Conservation (phyloP, 2,113 vertebrate genomes). For the Syngnathus floridae region DNA sequence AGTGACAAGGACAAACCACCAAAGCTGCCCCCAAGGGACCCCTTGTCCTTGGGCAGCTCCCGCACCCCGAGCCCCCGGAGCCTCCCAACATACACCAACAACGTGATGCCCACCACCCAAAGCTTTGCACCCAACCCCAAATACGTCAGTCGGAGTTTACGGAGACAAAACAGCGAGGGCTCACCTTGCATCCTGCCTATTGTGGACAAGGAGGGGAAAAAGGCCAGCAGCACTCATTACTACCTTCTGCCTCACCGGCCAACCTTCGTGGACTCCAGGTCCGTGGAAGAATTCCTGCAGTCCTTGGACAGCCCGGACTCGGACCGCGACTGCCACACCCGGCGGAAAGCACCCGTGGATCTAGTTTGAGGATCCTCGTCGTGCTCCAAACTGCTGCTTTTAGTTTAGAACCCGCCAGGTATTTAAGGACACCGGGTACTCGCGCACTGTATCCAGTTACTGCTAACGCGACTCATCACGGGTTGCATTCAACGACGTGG, state of each 20-base stretch:
- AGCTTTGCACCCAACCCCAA: constrained; percentile 96
- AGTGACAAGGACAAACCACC: constrained; percentile 90
- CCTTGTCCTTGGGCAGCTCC: constrained; percentile 75
- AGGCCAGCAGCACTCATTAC: constrained; percentile 90
- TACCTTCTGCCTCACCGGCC: constrained; percentile 86
- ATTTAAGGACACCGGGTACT: constrained; percentile 59
- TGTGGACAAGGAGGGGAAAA: constrained; percentile 81
- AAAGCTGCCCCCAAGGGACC: constrained; percentile 87
- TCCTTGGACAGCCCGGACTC: constrained; percentile 62
- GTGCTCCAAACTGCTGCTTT: constrained; percentile 60
- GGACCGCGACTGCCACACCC: constrained; percentile 53
- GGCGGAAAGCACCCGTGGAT: constrained; percentile 51
- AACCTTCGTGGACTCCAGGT: constrained; percentile 73
- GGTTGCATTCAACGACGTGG: constrained; percentile 34
- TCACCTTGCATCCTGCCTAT: constrained; percentile 92
- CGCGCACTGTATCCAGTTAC: constrained; percentile 65
- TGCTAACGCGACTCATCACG: constrained; percentile 53
- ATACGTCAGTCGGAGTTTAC: constrained; percentile 87
- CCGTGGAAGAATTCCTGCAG: constrained; percentile 72
- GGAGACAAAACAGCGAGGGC: constrained; percentile 88
- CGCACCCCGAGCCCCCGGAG: constrained; percentile 91
- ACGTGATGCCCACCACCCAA: constrained; percentile 94
- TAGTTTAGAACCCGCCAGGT: constrained; percentile 39
- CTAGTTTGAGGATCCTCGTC: constrained; percentile 54
- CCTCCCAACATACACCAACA: constrained; percentile 86